Evolutionary conservation across 2,888 invertebrate species (phyloP).

Genomic region (Adelognathus sp.): DNA sequence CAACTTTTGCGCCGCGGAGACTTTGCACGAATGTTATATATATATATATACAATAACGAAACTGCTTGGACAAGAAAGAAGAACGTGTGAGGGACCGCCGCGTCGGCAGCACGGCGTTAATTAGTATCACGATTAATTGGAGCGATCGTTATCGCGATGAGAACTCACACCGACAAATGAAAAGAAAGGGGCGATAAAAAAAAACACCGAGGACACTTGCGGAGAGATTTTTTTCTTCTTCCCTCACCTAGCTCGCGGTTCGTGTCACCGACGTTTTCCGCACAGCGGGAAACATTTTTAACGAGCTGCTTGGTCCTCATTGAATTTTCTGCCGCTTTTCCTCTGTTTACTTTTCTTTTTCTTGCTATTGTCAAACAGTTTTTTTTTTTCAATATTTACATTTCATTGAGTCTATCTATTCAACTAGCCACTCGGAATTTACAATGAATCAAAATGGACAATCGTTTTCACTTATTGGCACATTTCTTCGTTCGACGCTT

Average conservation of each 20-base stretch:
- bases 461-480: slow-evolving; percentile 56
- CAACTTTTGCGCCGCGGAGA: not conserved
- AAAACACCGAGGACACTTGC: not conserved
- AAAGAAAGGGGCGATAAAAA: no score
- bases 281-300: slow-evolving; percentile 2
- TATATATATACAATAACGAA: not conserved
- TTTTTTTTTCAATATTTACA: slow-evolving; percentile 59
- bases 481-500: slow-evolving; percentile 54
- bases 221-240: not conserved
- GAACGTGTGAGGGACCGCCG: slow-evolving; percentile 9
- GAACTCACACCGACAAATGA: not conserved
- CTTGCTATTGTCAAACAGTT: no score
- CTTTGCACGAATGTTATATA: not conserved
- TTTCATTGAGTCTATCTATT: slow-evolving; percentile 61
- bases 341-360: slow-evolving; percentile 1
- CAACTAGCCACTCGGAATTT: slow-evolving; percentile 59
- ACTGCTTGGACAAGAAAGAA: not conserved
- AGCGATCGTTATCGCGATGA: slow-evolving; percentile 58
- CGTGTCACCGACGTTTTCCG: not conserved
- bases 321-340: not conserved
- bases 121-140: slow-evolving; percentile 59
- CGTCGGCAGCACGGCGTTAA: slow-evolving; percentile 43
- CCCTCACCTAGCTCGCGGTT: no score
- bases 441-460: slow-evolving; percentile 58
- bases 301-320: not conserved